Base-by-base conservation (phyloP, 64 coral and sea anemone genomes). In the Actinia equina region DNA sequence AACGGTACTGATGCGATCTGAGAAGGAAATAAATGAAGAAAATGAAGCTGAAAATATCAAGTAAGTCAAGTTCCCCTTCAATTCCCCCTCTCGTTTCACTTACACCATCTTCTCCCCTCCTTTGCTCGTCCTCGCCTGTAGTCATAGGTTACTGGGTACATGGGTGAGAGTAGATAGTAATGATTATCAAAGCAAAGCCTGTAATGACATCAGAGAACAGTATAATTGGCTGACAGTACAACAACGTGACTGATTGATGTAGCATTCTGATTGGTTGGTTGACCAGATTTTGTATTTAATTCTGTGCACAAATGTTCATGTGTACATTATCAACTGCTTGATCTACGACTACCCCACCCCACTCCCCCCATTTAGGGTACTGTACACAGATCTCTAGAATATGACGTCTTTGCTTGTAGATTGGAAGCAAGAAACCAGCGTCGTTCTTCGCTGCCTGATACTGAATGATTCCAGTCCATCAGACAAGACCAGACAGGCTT, bases 1-100 rank as follows among this genome's bases (percentile, higher is more conserved):
- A 17, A 85, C 83, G 3, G 83, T 85, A n/a, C 55, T 60, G 7
- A 85, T 85, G 83, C 54, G 83, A 23, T 58, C 83, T 52, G 83
- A 85, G 6, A 20, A 54, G 17, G 83, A 85, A 53, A 45, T 85
- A 15, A 9, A 4, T 15, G 83, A 85, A 63, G 83, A 85, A 82
- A 17, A 51, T 23, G 45, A 82, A 82, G 44, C 22, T n/a, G 42
- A 46, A 85, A 85, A 1, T 45, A 42, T 85, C 41, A 44, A 54
- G 83, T 85, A 60, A 85, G 83, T 52, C 16, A 49, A 81, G 44
- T 44, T 51, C 42, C 17, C 19, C 18, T 49, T 2, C 44, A 26
- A 41, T 13, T 14, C 12, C 5, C 69, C 14, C 25, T 30, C 69
- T 1, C 3, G 69, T 74, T 15, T 14, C 69, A 13, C 14, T 26